A percentile compares a stretch with the other conserved stretches of the same genome.
phyloP scores from a whole-genome alignment of 2,797 vertebrate species.

The Microctenopoma steveboyesi region DNA sequence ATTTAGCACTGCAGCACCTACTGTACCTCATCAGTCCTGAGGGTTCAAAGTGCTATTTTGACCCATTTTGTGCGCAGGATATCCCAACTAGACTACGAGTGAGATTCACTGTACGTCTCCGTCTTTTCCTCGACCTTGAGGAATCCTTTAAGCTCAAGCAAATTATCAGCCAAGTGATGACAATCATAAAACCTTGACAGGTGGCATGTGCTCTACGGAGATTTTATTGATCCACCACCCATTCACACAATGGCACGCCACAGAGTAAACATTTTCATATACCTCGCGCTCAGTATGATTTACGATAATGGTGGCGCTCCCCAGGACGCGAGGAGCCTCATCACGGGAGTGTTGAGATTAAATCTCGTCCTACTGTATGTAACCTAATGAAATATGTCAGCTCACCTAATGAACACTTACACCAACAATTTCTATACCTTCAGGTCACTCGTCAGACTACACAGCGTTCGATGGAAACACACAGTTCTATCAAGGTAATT shows the following conservation, averaged over 20 bases:
- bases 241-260: conserved; percentile 26
- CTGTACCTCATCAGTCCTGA: not conserved
- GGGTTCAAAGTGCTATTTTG: not conserved
- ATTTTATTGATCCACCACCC: conserved; percentile 55
- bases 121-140: conserved; percentile 13
- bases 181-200: conserved; percentile 56
- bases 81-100: conserved; percentile 4
- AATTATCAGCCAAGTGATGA: conserved; percentile 65
- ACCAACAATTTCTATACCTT: conserved; percentile 8
- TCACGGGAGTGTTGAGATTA: conserved; percentile 19
- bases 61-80: conserved; percentile 10
- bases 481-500: not conserved
- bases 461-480: conserved; percentile 12
- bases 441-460: not conserved
- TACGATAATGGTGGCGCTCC: conserved; percentile 44
- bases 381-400: conserved; percentile 29
- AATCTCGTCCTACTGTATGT: conserved; percentile 13
- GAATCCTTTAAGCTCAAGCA: conserved; percentile 46
- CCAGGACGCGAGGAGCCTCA: conserved; percentile 22
- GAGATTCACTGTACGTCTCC: conserved; percentile 11
- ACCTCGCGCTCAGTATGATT: conserved; percentile 42
- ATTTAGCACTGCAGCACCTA: not conserved
- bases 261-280: conserved; percentile 61
- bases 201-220: conserved; percentile 29
- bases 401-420: conserved; percentile 17